These are phyloP conservation scores for Pseudolycoriella hygida DNA, from an alignment of 2,888 invertebrate species.

Conservation along the genomic window DNA sequence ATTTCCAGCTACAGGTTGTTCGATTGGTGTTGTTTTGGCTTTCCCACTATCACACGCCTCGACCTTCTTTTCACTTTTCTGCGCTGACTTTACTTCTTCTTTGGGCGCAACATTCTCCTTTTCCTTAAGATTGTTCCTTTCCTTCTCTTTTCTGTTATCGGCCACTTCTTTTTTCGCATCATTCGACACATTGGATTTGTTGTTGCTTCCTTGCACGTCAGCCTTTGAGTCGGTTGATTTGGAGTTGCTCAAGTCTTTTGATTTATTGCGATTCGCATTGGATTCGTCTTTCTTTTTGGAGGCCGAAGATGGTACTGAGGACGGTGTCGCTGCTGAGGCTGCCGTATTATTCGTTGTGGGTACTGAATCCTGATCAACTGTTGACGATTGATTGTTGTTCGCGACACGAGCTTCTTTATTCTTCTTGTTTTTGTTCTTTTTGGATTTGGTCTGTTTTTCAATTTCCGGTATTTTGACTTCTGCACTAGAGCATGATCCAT, in stretches of 20 bases:
- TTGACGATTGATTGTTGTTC: not conserved
- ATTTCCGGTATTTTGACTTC: constrained; percentile 43
- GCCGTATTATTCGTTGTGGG: not conserved
- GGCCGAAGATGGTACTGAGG: not conserved
- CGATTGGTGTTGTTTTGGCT: constrained; percentile 1
- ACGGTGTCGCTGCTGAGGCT: not conserved
- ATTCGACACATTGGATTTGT: not conserved
- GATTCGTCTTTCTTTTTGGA: not conserved
- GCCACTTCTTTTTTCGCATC: constrained; percentile 13
- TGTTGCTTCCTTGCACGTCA: not conserved
- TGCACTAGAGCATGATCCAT: constrained; percentile 74
- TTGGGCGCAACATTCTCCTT: constrained; percentile 26
- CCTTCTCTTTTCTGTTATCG: not conserved
- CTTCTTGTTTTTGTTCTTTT: constrained; percentile 2
- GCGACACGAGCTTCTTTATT: not conserved
- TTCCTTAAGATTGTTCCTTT: constrained; percentile 13
- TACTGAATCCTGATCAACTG: too few species aligned
- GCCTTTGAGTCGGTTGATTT: not conserved
- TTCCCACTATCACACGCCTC: not conserved
- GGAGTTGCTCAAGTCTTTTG: not conserved
- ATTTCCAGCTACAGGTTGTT: constrained; percentile 14
- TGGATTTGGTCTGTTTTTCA: constrained; percentile 2
- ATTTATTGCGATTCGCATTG: not conserved
- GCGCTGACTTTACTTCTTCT: constrained; percentile 10
- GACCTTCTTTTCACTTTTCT: constrained; percentile 8